A percentile compares a stretch with the other conserved stretches of the same genome.
Evolutionary conservation across 2,888 invertebrate genomes (phyloP).

Genomic region (Megastigmus dorsalis): DNA sequence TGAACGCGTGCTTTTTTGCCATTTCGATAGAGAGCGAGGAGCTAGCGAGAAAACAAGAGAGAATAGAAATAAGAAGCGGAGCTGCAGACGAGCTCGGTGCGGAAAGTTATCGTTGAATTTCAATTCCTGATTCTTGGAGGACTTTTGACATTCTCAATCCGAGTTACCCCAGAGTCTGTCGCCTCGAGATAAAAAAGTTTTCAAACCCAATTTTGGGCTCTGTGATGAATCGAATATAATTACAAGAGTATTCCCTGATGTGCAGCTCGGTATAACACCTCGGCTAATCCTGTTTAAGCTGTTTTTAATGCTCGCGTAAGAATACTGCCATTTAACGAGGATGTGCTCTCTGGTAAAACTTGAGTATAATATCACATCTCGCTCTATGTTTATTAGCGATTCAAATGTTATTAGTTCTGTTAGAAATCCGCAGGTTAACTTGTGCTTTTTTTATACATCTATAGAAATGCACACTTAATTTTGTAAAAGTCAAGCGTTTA

Average conservation of each 20-base stretch:
- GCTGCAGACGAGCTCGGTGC: neutral
- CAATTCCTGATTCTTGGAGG: slow-evolving; percentile 19
- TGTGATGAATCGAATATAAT: slow-evolving; percentile 35
- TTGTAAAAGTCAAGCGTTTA: too few species aligned
- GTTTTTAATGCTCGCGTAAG: slow-evolving; percentile 19
- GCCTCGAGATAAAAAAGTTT: slow-evolving; percentile 38
- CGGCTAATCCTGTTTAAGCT: slow-evolving; percentile 34
- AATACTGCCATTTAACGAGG: neutral
- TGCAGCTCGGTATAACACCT: neutral
- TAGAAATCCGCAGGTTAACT: too few species aligned
- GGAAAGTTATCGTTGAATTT: slow-evolving; percentile 27
- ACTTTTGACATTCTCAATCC: slow-evolving; percentile 26
- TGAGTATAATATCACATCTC: too few species aligned
- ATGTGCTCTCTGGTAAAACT: too few species aligned
- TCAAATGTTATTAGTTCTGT: too few species aligned
- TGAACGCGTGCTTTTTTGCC: too few species aligned
- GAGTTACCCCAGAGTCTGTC: slow-evolving; percentile 24
- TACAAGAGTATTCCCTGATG: slow-evolving; percentile 29
- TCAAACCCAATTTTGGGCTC: slow-evolving; percentile 31
- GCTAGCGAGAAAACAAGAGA: too few species aligned
- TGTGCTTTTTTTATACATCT: too few species aligned
- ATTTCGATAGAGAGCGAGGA: too few species aligned
- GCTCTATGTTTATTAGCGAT: too few species aligned
- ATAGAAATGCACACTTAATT: too few species aligned
- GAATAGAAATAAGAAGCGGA: neutral